Base-by-base conservation (phyloP, 2,888 invertebrate species). In the Mycogona germanica region DNA sequence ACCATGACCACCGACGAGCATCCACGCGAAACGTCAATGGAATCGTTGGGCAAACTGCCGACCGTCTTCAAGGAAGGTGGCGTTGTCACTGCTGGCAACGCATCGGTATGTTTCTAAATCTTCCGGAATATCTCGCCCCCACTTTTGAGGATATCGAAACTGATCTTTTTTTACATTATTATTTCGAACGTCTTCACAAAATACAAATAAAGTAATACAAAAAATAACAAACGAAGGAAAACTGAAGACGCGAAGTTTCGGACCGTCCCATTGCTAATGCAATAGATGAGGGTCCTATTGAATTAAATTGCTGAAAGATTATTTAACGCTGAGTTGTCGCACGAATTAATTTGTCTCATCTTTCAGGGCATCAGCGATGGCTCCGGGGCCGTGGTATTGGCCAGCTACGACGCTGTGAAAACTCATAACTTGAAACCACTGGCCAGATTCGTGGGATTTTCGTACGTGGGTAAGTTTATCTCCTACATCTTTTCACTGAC, bases 31-130 rank as follows among this genome's bases (percentile, higher is more conserved):
- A 87, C 92, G 38, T 92, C 88, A 0, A 65, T 84, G n/a, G 95
- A 95, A 67, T 77, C 77, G 5, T 75, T 98, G 26, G 78, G 80
- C 62, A 96, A 95, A 68, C 74, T 98, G 52, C 79, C 84, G 0
- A 76, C 92, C 0, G 78, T 96, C 17, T 97, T 97, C 74, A 91
- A 95, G 72, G 91, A 95, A 70, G 82, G 87, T 61, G 97, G 96
- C 0, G 76, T 87, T 2, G 93, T 96, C 14, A 93, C 93, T 5
- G 96, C 96, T 55, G 97, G 92, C 17, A 82, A 83, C 59, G 92
- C 96, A 48, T 95, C 95, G 2, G 91, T 92, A 72, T 77, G 79
- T 35, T n/a, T n/a, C n/a, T n/a, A n/a, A n/a, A n/a, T n/a, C n/a
- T n/a, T n/a, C n/a, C n/a, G n/a, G n/a, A n/a, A n/a, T n/a, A n/a